Conservation (phyloP, 2,797 vertebrate genomes). For the Danionella dracula region DNA sequence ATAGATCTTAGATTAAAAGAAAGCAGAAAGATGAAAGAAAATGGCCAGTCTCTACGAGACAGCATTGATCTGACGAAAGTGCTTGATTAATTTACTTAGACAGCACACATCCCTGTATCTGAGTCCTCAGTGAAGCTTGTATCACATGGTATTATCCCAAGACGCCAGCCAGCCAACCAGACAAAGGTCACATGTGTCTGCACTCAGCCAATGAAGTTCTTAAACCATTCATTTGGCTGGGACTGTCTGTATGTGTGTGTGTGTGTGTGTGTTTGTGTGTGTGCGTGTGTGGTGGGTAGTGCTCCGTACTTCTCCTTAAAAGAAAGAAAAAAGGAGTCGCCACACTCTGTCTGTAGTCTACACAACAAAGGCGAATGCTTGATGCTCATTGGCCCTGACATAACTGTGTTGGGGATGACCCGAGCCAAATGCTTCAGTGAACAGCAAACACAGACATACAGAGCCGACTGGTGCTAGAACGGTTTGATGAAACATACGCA, state of each 20-base stretch:
- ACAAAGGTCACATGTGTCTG: constrained; percentile 59
- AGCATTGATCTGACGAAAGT: constrained; percentile 35
- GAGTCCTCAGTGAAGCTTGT: constrained; percentile 13
- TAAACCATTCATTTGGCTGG: constrained; percentile 22
- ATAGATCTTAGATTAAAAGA: background rate
- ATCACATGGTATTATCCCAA: constrained; percentile 51
- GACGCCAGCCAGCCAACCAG: constrained; percentile 53
- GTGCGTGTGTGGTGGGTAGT: too few relatives aligned
- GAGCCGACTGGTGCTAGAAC: constrained; percentile 52
- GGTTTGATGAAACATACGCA: constrained; percentile 42
- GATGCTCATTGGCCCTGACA: constrained; percentile 68
- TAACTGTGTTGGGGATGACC: constrained; percentile 67
- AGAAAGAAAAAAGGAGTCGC: constrained; percentile 35
- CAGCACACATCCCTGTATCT: constrained; percentile 34
- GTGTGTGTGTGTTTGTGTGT: too few relatives aligned
- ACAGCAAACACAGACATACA: constrained; percentile 46
- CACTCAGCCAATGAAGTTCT: constrained; percentile 48
- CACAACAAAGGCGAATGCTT: constrained; percentile 53
- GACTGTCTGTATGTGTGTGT: constrained; percentile 15
- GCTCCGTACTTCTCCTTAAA: constrained; percentile 51
- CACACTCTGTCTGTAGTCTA: constrained; percentile 43
- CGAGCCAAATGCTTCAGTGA: constrained; percentile 59
- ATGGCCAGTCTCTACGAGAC: constrained; percentile 26
- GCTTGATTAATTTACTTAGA: constrained; percentile 49
- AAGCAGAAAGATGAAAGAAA: constrained; percentile 19